These are phyloP conservation scores for Dione vanillae DNA, from an alignment of 2,888 invertebrate genomes.

Conservation along the genomic window DNA sequence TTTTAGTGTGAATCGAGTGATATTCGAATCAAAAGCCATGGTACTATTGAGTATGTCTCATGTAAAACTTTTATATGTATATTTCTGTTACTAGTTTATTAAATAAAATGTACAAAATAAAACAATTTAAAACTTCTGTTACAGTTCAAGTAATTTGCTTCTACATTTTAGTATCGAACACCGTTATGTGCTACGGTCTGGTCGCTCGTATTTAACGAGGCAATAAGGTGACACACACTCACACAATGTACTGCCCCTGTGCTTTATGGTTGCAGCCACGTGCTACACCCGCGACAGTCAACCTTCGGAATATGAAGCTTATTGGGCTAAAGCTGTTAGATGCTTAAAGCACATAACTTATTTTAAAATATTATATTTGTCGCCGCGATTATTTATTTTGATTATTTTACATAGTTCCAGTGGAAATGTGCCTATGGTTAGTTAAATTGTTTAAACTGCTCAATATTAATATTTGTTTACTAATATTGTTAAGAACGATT, in stretches of 20 bases:
- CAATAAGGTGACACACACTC: conserved; percentile 18
- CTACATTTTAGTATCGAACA: conserved; percentile 22
- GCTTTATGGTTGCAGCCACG: conserved; percentile 24
- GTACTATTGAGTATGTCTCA: too few species aligned
- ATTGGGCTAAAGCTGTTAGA: background rate
- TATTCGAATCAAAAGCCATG: too few species aligned
- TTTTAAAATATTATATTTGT: background rate
- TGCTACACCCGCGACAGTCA: conserved; percentile 2
- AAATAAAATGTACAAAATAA: too few species aligned
- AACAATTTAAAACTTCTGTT: background rate
- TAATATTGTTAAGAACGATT: too few species aligned
- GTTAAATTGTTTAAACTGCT: too few species aligned
- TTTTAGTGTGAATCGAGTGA: too few species aligned
- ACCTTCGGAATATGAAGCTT: conserved; percentile 1
- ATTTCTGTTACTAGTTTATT: too few species aligned
- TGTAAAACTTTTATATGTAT: too few species aligned
- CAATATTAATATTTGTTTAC: too few species aligned
- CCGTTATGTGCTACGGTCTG: conserved; percentile 13
- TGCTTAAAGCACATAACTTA: background rate
- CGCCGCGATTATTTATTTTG: too few species aligned
- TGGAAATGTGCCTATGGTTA: too few species aligned
- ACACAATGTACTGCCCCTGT: conserved; percentile 16
- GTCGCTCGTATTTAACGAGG: conserved; percentile 22
- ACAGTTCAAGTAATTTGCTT: conserved; percentile 2
- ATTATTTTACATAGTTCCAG: too few species aligned